Base-by-base conservation (phyloP, 1,140 invertebrate genomes). In the Magallana ariakensis region DNA sequence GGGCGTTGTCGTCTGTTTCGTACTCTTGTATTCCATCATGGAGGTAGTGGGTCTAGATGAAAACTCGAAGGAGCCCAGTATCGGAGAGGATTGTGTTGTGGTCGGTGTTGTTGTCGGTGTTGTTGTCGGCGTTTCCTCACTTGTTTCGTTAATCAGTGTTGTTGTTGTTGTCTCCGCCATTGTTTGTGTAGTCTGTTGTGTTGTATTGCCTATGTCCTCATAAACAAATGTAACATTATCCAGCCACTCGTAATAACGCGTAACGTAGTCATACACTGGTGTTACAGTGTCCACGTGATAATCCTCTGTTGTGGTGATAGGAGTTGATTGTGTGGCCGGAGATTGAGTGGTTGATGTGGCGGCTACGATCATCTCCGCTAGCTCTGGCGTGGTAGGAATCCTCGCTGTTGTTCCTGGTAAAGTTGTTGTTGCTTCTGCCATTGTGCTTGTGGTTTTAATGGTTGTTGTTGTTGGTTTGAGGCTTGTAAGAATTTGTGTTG, bases 1-100 rank as follows among this genome's bases (percentile, higher is more conserved):
- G 16, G n/a, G 55, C 33, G 83, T 84, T 46, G 83, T 62, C n/a
- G 57, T 62, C 58, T 58, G 66, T 22, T 75, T 75, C 33, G 66
- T 75, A 26, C 66, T 26, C 26, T 13, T 75, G 13, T 15, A 75
- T 26, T 75, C 66, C 66, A 75, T 75, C 66, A 75, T 75, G 13
- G 26, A 9, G 26, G 66, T 75, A 13, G 66, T 75, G 15, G 66
- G 66, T 22, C 26, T 75, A 1, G 66, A 75, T 22, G 22, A 75
- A 75, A 75, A 75, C 22, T 22, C 66, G 0, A 26, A 26, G 33
- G 66, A 75, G 4, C 13, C 22, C 66, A 75, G 15, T 26, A 75
- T 82, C 19, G 80, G 16, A 1, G 80, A 54, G 4, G 80, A 11
- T 22, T 80, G 26, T 46, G 75, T 80, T 16, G n/a, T n/a, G n/a